phyloP scores from a whole-genome alignment of 1,140 invertebrate genomes.

The Cataglyphis hispanica region DNA sequence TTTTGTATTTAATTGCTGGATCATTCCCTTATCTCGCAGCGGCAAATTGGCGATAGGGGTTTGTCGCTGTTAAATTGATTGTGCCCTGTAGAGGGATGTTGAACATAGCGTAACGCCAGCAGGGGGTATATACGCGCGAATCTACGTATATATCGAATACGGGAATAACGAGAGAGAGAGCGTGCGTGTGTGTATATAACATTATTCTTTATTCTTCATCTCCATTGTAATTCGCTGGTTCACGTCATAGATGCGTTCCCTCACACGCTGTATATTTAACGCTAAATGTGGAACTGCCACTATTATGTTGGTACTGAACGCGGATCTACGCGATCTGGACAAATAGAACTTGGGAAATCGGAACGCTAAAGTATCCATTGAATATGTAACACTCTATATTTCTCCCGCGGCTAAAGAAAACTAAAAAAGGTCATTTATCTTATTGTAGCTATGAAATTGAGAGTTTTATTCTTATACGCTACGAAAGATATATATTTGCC shows the following conservation, averaged over 20 bases:
- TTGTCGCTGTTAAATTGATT: constrained; percentile 58
- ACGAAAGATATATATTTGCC: not conserved
- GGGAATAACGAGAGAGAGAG: not conserved
- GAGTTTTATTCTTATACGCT: not conserved
- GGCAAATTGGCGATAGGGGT: constrained; percentile 59
- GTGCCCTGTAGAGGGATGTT: constrained; percentile 35
- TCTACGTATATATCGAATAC: not conserved
- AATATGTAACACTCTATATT: not conserved
- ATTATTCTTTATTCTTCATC: constrained; percentile 39
- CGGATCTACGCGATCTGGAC: not conserved
- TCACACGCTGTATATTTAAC: not conserved
- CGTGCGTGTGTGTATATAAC: not conserved
- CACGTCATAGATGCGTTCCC: not conserved
- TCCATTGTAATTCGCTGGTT: not conserved
- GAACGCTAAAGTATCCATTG: not conserved
- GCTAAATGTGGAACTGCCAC: not conserved
- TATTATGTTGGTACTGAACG: not conserved
- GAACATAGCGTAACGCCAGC: constrained; percentile 15
- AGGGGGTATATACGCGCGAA: not conserved
- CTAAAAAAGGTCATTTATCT: not conserved
- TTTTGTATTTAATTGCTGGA: constrained; percentile 60
- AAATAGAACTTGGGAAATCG: not conserved
- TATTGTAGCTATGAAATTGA: not conserved
- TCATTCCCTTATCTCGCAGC: constrained; percentile 57
- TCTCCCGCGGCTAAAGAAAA: not conserved